Conservation (phyloP, 1,140 invertebrate species). For the Diorhabda sublineata region DNA sequence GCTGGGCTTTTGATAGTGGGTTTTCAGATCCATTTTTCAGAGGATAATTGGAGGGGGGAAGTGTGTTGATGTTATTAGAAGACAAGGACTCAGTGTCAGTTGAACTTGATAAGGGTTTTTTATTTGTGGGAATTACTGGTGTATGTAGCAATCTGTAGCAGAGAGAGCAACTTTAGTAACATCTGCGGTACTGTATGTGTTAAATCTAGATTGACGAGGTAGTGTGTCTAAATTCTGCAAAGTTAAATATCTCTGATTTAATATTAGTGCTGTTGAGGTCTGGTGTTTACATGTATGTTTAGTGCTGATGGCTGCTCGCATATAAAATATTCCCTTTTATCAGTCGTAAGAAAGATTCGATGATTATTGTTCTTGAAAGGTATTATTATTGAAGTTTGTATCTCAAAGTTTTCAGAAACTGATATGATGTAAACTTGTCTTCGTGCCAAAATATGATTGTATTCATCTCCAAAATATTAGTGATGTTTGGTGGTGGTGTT, state of each 20-base stretch:
- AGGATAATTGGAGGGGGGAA: not conserved
- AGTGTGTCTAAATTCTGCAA: not conserved
- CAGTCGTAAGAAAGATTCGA: not conserved
- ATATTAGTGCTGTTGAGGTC: not conserved
- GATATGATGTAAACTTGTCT: not conserved
- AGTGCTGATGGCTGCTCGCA: not conserved
- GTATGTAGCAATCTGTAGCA: not conserved
- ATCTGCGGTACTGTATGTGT: not conserved
- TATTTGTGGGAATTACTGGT: not conserved
- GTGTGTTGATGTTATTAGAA: not conserved
- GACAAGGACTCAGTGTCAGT: not conserved
- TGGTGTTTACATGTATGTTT: not conserved
- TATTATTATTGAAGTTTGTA: not conserved
- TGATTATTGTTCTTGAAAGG: not conserved
- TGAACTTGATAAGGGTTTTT: not conserved
- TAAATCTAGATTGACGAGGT: not conserved
- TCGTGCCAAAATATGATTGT: no score
- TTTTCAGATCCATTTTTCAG: not conserved
- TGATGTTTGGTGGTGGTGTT: no score
- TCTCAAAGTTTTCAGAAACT: not conserved
- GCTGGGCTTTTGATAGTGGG: not conserved
- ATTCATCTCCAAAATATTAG: not conserved
- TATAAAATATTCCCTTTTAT: not conserved
- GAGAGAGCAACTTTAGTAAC: not conserved
- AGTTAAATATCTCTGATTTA: not conserved